Conservation (phyloP, 1,140 invertebrate genomes). For the Odontomachus brunneus region DNA sequence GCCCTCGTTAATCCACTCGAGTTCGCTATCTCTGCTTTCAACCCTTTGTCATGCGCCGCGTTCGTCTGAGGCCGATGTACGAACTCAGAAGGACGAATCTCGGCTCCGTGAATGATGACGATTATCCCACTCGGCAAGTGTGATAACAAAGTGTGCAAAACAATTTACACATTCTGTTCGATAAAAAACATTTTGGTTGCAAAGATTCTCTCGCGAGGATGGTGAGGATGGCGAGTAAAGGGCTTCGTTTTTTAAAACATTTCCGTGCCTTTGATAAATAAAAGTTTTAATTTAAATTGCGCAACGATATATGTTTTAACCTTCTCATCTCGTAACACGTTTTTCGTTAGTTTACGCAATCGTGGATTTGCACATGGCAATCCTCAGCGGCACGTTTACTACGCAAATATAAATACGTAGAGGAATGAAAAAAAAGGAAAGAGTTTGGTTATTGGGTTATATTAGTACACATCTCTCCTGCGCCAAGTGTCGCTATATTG, state of each 20-base stretch:
- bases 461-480: neutral
- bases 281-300: conserved; percentile 43
- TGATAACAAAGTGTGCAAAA: neutral
- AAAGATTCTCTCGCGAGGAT: neutral
- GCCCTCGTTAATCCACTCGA: conserved; percentile 42
- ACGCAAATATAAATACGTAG: conserved; percentile 13
- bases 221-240: neutral
- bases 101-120: neutral
- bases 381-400: conserved; percentile 22
- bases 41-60: neutral
- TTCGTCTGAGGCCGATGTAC: neutral
- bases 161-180: no score
- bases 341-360: conserved; percentile 36
- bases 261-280: neutral
- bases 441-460: neutral
- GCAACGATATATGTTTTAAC: conserved; percentile 18
- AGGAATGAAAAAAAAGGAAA: neutral
- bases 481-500: neutral
- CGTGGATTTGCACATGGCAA: conserved; percentile 7
- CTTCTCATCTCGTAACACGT: conserved; percentile 8
- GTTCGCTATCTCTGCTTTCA: conserved; percentile 11
- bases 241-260: neutral
- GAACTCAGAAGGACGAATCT: neutral
- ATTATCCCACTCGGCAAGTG: neutral
- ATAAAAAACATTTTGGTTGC: no score